Base-by-base conservation (phyloP, 1,140 invertebrate species). In the Drosophila kohkoa region DNA sequence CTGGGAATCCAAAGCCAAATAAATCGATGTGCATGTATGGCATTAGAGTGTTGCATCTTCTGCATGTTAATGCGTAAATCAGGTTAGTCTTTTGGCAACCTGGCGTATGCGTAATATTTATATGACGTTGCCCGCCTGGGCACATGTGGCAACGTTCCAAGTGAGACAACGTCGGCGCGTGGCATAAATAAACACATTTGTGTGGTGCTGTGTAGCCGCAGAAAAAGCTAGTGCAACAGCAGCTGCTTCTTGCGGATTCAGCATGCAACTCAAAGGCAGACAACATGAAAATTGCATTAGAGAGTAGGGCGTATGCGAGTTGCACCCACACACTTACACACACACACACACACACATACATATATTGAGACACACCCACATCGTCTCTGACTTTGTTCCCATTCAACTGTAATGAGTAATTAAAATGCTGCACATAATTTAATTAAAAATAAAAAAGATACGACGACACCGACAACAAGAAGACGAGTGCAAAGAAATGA, bases 81-180 rank as follows among this genome's bases (percentile, higher is more conserved):
- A 83, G 83, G 80, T 75, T 88, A 83, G 66, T 68, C 48, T 64
- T 63, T 77, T 77, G 45, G 71, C 67, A 63, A 73, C 49, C 72
- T 59, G 63, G 63, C 83, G 85, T 88, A 88, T 88, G 67, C 69
- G 83, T 71, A 66, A 88, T 88, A 83, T 88, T 81, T 88, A 78
- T 88, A 77, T 59, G 63, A 45, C 60, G 67, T 51, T 20, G 68
- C 13, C 49, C 51, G 51, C 13, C 49, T 57, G 51, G 45, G 68
- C 83, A 88, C 83, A 88, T 88, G 83, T 88, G 83, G 85, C 83
- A 89, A 46, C 13, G 67, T 75, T 63, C 83, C 83, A 88, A 88
- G 35, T 73, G 46, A 62, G 51, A 57, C 58, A 52, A 52, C 16
- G 13, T 25, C 69, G 52, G 64, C 82, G 68, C 58, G 80, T 78